phyloP scores from a whole-genome alignment of 2,797 vertebrate genomes.

The Ibycter americanus region DNA sequence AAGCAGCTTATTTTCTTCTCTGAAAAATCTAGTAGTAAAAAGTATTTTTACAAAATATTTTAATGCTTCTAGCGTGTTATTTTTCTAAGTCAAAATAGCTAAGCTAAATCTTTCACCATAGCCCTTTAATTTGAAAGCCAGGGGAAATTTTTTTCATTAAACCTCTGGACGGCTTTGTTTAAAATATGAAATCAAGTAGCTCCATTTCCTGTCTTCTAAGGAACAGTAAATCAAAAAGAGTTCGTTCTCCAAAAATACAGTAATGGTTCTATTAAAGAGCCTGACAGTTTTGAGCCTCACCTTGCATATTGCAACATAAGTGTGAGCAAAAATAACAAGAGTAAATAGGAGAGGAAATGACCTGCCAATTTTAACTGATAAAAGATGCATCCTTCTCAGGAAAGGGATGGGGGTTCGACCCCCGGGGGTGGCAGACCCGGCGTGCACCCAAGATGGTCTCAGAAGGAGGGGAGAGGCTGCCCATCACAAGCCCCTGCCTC shows the following conservation, averaged over 20 bases:
- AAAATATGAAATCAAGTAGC: conserved; percentile 73
- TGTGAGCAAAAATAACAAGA: not conserved
- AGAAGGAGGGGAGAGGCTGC: not conserved
- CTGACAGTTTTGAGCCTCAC: conserved; percentile 68
- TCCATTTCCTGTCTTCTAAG: conserved; percentile 73
- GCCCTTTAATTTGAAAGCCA: conserved; percentile 68
- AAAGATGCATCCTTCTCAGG: not conserved
- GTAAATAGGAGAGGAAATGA: not conserved
- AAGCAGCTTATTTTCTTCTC: not conserved
- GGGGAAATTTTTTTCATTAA: conserved; percentile 71
- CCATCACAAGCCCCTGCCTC: not conserved
- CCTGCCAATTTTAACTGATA: not conserved
- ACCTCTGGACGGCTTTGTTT: conserved; percentile 66
- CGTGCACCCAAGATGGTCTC: rapidly evolving
- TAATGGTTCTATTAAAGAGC: conserved; percentile 58
- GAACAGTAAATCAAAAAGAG: conserved; percentile 64
- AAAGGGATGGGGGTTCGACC: not conserved
- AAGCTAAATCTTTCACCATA: conserved; percentile 66
- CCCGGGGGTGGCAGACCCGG: rapidly evolving
- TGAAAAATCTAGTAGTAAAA: conserved; percentile 17
- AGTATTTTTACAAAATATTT: conserved; percentile 50
- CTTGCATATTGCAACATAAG: conserved; percentile 47
- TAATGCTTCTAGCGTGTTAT: conserved; percentile 50
- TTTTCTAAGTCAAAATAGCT: conserved; percentile 66
- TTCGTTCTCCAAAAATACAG: conserved; percentile 47